Conservation (phyloP, 2,797 vertebrate species). For the Spondyliosoma cantharus region DNA sequence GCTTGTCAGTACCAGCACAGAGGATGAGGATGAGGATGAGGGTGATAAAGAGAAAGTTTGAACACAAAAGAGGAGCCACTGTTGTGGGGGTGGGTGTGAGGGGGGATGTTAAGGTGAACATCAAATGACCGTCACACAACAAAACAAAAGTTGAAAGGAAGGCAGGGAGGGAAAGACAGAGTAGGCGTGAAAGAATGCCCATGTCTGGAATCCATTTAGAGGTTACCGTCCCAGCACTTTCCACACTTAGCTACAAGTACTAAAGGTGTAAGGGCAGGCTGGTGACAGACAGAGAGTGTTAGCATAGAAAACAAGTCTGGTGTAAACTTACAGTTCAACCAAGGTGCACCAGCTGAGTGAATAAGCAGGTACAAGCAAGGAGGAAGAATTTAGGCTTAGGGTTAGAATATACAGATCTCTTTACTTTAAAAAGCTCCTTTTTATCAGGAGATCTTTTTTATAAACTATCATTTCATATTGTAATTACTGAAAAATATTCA, state of each 20-base stretch:
- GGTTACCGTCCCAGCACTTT: conserved; percentile 45
- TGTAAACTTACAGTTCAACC: conserved; percentile 59
- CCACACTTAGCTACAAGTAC: conserved; percentile 44
- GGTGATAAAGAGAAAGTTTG: conserved; percentile 6
- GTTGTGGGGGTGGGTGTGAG: background rate
- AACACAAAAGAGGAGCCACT: background rate
- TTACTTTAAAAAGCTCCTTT: background rate
- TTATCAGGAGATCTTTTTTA: background rate
- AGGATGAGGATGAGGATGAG: background rate
- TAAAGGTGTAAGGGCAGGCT: conserved; percentile 44
- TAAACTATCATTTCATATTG: too few species aligned
- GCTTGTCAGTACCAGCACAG: background rate
- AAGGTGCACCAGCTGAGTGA: conserved; percentile 43
- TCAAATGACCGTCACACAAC: conserved; percentile 41
- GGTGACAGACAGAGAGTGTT: conserved; percentile 36
- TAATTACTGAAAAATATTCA: too few species aligned
- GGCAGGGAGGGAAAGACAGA: conserved; percentile 47
- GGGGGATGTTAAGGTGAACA: conserved; percentile 30
- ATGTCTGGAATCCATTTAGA: conserved; percentile 61
- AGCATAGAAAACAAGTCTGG: conserved; percentile 46
- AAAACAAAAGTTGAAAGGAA: conserved; percentile 50
- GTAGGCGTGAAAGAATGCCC: conserved; percentile 59
- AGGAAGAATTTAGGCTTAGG: background rate
- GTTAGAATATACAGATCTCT: too few species aligned
- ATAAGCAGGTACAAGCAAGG: conserved; percentile 12